Percentiles rank a stretch among this genome's conserved stretches.
These are phyloP conservation scores for Yponomeuta malinellus DNA, from an alignment of 2,888 invertebrate genomes.

Conservation along the genomic window DNA sequence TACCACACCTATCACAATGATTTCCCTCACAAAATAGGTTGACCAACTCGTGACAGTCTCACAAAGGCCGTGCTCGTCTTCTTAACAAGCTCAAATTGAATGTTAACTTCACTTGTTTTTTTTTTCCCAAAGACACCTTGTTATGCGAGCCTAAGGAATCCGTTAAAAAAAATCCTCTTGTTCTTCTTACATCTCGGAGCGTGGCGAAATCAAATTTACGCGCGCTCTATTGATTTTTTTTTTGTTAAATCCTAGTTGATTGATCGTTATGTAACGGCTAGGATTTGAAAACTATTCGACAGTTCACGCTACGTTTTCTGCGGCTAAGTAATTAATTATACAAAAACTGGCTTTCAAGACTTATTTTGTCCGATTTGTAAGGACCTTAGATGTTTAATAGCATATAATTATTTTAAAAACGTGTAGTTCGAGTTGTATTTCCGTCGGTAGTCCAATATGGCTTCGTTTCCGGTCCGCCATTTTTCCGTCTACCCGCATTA, in stretches of 20 bases:
- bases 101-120: slow-evolving; percentile 44
- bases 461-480: slow-evolving; percentile 23
- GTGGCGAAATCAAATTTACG: slow-evolving; percentile 44
- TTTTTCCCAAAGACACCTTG: slow-evolving; percentile 35
- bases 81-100: slow-evolving; percentile 57
- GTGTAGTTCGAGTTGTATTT: slow-evolving; percentile 17
- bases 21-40: slow-evolving; percentile 4
- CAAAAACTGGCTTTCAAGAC: neutral
- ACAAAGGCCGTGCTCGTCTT: slow-evolving; percentile 44
- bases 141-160: slow-evolving; percentile 40
- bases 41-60: slow-evolving; percentile 34
- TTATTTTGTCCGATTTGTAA: neutral
- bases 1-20: neutral
- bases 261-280: slow-evolving; percentile 12
- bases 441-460: slow-evolving; percentile 22
- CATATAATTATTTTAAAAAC: slow-evolving; percentile 7
- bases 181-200: slow-evolving; percentile 37
- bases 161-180: slow-evolving; percentile 30
- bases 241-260: slow-evolving; percentile 3
- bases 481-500: slow-evolving; percentile 15
- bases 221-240: slow-evolving; percentile 40
- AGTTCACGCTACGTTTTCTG: slow-evolving; percentile 7
- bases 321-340: neutral
- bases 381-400: neutral
- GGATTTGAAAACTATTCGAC: slow-evolving; percentile 3